Evolutionary conservation across 2,113 vertebrate species (phyloP).

Genomic region (Nothoprocta perdicaria): DNA sequence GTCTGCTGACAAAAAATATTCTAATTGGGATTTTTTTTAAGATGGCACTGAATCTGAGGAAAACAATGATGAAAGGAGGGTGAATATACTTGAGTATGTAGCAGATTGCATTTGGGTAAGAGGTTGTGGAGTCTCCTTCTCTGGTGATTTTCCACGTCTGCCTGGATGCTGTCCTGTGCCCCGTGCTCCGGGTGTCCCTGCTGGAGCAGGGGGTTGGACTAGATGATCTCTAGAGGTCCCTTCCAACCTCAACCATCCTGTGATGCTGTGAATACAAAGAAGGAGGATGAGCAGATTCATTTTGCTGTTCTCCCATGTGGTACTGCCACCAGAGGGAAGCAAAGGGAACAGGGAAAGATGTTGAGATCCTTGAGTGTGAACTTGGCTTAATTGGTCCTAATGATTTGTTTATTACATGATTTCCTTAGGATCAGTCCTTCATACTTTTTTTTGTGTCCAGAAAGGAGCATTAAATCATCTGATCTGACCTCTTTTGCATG

Average conservation of each 20-base stretch:
- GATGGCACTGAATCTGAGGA: background rate
- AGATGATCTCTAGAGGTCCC: too few species aligned
- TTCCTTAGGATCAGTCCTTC: background rate
- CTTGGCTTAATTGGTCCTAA: background rate
- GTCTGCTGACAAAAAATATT: slow-evolving; percentile 4
- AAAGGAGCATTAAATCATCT: background rate
- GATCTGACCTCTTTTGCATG: background rate
- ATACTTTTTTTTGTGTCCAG: background rate
- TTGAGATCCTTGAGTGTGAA: background rate
- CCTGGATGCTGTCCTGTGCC: too few species aligned
- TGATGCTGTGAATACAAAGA: background rate
- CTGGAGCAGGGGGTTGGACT: too few species aligned
- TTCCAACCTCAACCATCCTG: too few species aligned
- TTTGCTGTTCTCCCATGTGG: accelerated
- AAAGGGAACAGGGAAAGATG: background rate
- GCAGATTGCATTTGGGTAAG: background rate
- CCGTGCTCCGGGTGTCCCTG: too few species aligned
- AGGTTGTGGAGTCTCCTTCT: too few species aligned
- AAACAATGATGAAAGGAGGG: background rate
- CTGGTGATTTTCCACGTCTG: too few species aligned
- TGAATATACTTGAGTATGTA: background rate
- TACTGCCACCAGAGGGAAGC: background rate
- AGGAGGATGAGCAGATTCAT: background rate
- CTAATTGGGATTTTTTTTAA: background rate
- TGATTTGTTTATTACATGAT: background rate